Evolutionary conservation across 2,888 invertebrate genomes (phyloP).

Genomic region (Lepidonotus clava): DNA sequence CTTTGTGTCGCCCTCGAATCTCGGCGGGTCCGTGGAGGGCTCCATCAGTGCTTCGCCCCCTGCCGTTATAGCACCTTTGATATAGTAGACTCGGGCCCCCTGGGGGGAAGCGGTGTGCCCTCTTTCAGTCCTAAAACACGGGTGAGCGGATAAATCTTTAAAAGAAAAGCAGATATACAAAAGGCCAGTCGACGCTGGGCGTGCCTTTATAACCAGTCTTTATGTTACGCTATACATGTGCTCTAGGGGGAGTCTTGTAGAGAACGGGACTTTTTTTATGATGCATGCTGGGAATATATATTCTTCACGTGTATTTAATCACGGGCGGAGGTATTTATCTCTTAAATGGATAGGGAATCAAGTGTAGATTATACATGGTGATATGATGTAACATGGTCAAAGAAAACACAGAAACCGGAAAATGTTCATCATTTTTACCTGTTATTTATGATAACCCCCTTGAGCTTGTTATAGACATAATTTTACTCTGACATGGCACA

Average conservation of each 20-base stretch:
- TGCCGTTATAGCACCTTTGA: constrained; percentile 23
- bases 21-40: not conserved
- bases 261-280: not conserved
- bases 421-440: not conserved
- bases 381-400: not conserved
- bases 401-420: not conserved
- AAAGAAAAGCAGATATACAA: constrained; percentile 30
- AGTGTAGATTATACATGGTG: not conserved
- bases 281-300: not conserved
- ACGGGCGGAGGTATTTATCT: not conserved
- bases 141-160: constrained; percentile 32
- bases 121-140: constrained; percentile 22
- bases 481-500: not conserved
- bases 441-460: not conserved
- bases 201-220: not conserved
- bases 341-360: not conserved
- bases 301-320: no score
- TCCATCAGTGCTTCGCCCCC: not conserved
- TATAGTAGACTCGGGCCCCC: constrained; percentile 16
- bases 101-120: not conserved
- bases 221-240: constrained; percentile 19
- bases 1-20: constrained; percentile 42
- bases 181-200: not conserved
- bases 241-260: not conserved
- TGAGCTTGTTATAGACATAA: not conserved